Percentiles rank a stretch among this genome's conserved stretches.
These are phyloP conservation scores for Drosophila teissieri DNA, from an alignment of 1,140 invertebrate species.

Conservation along the genomic window DNA sequence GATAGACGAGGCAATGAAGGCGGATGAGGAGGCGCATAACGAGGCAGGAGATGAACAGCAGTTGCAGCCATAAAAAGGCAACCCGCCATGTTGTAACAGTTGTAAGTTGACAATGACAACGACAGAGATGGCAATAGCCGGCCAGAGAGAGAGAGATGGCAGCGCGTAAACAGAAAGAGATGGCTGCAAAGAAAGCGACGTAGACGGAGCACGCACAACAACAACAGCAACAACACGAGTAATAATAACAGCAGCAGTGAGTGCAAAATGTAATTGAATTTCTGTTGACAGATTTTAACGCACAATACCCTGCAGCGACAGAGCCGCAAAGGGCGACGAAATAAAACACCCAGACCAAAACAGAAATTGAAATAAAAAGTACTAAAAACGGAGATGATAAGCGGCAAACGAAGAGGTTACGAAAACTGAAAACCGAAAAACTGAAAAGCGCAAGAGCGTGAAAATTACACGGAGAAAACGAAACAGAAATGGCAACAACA, in stretches of 20 bases:
- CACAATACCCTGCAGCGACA: slow-evolving; percentile 77
- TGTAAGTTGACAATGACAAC: slow-evolving; percentile 53
- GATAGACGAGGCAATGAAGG: not conserved
- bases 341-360: slow-evolving; percentile 20
- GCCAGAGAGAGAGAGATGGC: not conserved
- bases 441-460: slow-evolving; percentile 10
- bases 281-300: slow-evolving; percentile 82
- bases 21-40: slow-evolving; percentile 34
- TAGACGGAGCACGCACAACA: slow-evolving; percentile 26
- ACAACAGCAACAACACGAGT: slow-evolving; percentile 6
- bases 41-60: slow-evolving; percentile 47
- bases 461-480: slow-evolving; percentile 3
- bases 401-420: not conserved
- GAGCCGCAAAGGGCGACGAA: slow-evolving; percentile 47
- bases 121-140: slow-evolving; percentile 2
- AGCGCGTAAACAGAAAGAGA: not conserved
- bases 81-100: slow-evolving; percentile 51
- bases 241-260: not conserved
- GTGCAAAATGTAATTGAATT: slow-evolving; percentile 76
- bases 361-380: not conserved
- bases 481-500: not conserved
- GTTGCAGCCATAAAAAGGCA: slow-evolving; percentile 61
- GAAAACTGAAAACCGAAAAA: slow-evolving; percentile 4
- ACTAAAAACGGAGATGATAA: slow-evolving; percentile 7
- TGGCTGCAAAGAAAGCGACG: not conserved